phyloP scores from a whole-genome alignment of 2,113 vertebrate genomes.

The Rhinopomastus cyanomelas region DNA sequence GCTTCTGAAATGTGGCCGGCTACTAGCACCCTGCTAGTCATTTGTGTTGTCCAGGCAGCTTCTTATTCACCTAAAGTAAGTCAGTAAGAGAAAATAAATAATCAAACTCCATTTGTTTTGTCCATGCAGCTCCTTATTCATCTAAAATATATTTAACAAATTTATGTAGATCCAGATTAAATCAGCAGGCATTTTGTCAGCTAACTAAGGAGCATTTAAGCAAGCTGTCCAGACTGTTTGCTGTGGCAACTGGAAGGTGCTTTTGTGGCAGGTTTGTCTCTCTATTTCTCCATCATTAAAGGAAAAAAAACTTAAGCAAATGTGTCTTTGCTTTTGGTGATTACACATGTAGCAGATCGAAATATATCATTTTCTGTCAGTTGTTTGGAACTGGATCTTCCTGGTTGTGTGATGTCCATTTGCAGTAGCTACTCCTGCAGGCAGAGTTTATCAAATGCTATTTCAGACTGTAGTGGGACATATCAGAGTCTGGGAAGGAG shows the following conservation, averaged over 20 bases:
- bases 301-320: neutral
- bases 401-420: rapidly evolving
- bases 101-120: neutral
- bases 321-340: neutral
- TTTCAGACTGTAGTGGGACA: neutral
- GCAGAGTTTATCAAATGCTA: neutral
- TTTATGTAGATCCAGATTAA: neutral
- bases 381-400: neutral
- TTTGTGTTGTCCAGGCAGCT: too few species aligned
- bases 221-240: neutral
- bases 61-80: too few species aligned
- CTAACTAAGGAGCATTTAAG: neutral
- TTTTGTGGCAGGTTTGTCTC: neutral
- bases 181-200: neutral
- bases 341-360: neutral
- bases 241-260: neutral
- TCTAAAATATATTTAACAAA: neutral
- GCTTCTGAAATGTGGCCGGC: neutral
- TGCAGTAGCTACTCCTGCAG: neutral
- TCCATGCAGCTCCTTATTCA: neutral
- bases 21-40: neutral
- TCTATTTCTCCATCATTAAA: neutral
- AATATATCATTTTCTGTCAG: neutral
- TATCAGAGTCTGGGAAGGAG: neutral
- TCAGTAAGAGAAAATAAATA: too few species aligned